A percentile compares a stretch with the other conserved stretches of the same genome.
These are phyloP conservation scores for Pogonophryne albipinna DNA, from an alignment of 2,797 vertebrate genomes.

Conservation along the genomic window DNA sequence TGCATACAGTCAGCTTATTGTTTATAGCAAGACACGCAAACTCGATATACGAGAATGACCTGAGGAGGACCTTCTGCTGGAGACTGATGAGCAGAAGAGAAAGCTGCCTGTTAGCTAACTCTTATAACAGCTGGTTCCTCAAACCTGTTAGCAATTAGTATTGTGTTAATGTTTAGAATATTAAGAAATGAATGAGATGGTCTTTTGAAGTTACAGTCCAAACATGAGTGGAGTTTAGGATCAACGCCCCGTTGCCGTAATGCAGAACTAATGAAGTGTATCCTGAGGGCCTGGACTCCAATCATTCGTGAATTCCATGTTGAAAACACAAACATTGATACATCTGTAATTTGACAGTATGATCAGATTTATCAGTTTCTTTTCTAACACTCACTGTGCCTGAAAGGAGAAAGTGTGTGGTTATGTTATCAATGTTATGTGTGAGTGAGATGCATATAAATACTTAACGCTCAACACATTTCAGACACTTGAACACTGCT, in stretches of 20 bases:
- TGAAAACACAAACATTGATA: background rate
- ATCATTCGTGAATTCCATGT: conserved; percentile 4
- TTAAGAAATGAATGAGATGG: conserved; percentile 30
- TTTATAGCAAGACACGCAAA: conserved; percentile 54
- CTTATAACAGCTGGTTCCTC: conserved; percentile 25
- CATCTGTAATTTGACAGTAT: background rate
- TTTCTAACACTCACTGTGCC: background rate
- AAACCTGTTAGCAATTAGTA: conserved; percentile 18
- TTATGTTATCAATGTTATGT: background rate
- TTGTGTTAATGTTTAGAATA: conserved; percentile 32
- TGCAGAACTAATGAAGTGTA: conserved; percentile 24
- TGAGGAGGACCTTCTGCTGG: conserved; percentile 23
- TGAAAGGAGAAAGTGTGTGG: no score
- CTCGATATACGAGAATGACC: conserved; percentile 11
- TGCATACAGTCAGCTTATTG: conserved; percentile 29
- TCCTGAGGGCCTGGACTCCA: background rate
- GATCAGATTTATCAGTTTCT: background rate
- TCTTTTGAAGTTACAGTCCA: conserved; percentile 35
- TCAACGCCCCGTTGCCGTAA: background rate
- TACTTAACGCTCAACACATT: no score
- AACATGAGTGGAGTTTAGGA: conserved; percentile 6
- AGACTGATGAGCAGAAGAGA: conserved; percentile 25
- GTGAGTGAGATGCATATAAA: background rate
- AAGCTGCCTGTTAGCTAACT: conserved; percentile 24
- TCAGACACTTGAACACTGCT: background rate